Percentiles rank a stretch among this genome's conserved stretches.
phyloP scores from a whole-genome alignment of 2,888 invertebrate species.

The Harpalus rufipes region DNA sequence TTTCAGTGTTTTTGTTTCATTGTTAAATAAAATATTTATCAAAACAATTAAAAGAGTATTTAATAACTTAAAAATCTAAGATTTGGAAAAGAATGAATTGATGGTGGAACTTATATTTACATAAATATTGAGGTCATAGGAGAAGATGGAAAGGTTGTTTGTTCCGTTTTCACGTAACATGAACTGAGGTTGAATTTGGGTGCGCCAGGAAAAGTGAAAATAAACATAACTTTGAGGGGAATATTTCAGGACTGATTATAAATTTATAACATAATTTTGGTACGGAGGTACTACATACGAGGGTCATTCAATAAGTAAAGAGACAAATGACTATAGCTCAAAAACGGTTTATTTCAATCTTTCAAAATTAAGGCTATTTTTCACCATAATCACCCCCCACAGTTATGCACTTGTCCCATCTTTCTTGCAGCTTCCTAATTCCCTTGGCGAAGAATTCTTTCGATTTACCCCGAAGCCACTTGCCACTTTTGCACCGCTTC shows the following conservation, averaged over 20 bases:
- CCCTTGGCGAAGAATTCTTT: too few relatives aligned
- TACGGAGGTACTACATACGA: not conserved
- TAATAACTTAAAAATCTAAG: not conserved
- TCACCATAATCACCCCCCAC: too few relatives aligned
- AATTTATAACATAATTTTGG: not conserved
- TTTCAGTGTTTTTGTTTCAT: not conserved
- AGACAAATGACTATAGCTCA: too few relatives aligned
- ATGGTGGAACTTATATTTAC: not conserved
- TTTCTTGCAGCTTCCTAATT: too few relatives aligned
- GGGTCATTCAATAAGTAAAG: too few relatives aligned
- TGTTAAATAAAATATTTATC: not conserved
- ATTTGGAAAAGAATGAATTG: not conserved
- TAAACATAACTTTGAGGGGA: not conserved
- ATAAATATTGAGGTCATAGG: not conserved
- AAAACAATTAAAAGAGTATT: not conserved
- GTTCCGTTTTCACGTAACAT: not conserved
- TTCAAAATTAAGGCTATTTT: too few relatives aligned
- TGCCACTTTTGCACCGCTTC: too few relatives aligned
- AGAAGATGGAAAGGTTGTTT: not conserved
- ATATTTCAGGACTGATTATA: not conserved
- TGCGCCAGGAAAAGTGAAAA: not conserved
- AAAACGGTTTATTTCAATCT: too few relatives aligned
- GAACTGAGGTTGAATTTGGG: not conserved
- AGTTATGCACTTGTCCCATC: too few relatives aligned
- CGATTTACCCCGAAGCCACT: too few relatives aligned